These are phyloP conservation scores for Electrophaes corylata DNA, from an alignment of 2,888 invertebrate species.

Conservation along the genomic window DNA sequence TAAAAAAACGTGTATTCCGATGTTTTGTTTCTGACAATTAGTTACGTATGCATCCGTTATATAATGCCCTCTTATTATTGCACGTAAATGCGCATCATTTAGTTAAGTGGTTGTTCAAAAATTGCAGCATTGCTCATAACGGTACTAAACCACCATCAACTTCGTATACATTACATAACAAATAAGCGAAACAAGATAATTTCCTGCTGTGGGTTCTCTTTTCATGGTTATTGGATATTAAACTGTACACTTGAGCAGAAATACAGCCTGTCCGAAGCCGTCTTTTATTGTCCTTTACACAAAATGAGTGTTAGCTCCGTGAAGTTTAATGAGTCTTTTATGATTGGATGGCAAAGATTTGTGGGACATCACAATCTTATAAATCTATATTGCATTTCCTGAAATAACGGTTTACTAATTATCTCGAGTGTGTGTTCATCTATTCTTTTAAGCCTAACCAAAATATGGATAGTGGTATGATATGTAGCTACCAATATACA, in stretches of 20 bases:
- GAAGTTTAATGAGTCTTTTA: constrained; percentile 20
- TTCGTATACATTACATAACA: constrained; percentile 60
- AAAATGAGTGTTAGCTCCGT: constrained; percentile 25
- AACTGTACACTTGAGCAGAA: constrained; percentile 43
- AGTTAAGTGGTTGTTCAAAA: constrained; percentile 61
- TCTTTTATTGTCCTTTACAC: constrained; percentile 30
- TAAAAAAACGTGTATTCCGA: constrained; percentile 8
- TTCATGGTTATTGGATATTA: constrained; percentile 62
- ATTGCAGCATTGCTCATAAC: constrained; percentile 64
- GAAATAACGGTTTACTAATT: constrained; percentile 5
- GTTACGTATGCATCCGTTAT: constrained; percentile 43
- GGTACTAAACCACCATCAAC: constrained; percentile 70
- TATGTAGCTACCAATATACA: neutral
- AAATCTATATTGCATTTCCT: constrained; percentile 12
- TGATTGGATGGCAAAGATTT: constrained; percentile 21
- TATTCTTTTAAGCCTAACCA: neutral
- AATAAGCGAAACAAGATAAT: constrained; percentile 67
- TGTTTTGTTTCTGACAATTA: constrained; percentile 36
- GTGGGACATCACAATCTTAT: constrained; percentile 17
- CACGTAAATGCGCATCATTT: constrained; percentile 54
- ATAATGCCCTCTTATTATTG: constrained; percentile 47
- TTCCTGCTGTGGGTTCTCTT: constrained; percentile 64
- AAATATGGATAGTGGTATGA: too few species aligned
- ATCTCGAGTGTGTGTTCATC: neutral
- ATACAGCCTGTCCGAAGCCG: constrained; percentile 32